Conservation (phyloP, 1,140 invertebrate species). For the Ceratitis capitata region DNA sequence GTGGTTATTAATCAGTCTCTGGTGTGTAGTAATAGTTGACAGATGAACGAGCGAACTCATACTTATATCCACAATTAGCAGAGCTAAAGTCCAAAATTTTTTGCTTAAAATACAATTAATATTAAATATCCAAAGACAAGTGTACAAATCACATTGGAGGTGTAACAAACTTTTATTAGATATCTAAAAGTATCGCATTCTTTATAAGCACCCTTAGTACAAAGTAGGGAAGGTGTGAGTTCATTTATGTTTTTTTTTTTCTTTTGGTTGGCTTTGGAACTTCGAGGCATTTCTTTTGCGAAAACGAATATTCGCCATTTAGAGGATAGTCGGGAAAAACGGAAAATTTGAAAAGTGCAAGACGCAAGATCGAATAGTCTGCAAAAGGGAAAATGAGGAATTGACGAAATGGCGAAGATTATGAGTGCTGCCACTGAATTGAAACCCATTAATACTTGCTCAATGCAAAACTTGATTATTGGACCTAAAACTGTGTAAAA, state of each 20-base stretch:
- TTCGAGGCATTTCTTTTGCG: conserved; percentile 29
- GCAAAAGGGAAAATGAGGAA: neutral
- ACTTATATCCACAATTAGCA: neutral
- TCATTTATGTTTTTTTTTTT: neutral
- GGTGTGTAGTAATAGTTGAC: too few species aligned
- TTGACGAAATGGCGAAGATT: neutral
- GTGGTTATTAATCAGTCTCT: too few species aligned
- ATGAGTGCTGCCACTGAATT: neutral
- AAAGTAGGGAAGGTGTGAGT: neutral
- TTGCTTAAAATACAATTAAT: neutral
- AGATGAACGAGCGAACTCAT: too few species aligned
- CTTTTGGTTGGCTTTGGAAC: neutral
- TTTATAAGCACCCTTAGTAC: neutral
- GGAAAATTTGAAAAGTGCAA: conserved; percentile 25
- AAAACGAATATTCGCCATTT: conserved; percentile 34
- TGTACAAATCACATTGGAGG: neutral
- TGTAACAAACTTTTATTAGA: neutral
- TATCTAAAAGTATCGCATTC: neutral
- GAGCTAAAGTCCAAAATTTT: neutral
- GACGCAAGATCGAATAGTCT: neutral
- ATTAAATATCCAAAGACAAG: neutral
- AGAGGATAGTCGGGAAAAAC: conserved; percentile 34
- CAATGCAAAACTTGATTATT: too few species aligned
- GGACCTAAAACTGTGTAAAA: too few species aligned
- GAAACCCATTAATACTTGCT: neutral